phyloP scores from a whole-genome alignment of 1,140 invertebrate species.

The Stenopsyche tienmushanensis region DNA sequence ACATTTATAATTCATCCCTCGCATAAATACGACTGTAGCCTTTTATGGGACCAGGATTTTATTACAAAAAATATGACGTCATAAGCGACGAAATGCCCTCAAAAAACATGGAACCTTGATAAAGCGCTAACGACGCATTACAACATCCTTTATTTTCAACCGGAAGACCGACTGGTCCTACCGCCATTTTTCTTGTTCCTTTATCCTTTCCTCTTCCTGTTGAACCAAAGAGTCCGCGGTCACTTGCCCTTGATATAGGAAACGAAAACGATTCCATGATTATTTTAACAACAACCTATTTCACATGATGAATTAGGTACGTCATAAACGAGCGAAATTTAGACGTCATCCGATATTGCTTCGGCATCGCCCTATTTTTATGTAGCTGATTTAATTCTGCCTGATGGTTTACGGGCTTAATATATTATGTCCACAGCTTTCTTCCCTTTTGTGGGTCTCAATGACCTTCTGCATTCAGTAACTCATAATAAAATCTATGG shows the following conservation, averaged over 20 bases:
- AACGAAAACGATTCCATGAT: constrained; percentile 8
- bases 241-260: not conserved
- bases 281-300: constrained; percentile 14
- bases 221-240: not conserved
- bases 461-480: not conserved
- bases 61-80: too few relatives aligned
- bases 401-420: too few relatives aligned
- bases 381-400: too few relatives aligned
- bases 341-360: too few relatives aligned
- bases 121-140: constrained; percentile 24
- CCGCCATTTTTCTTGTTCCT: constrained; percentile 20
- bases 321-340: not conserved
- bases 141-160: constrained; percentile 15
- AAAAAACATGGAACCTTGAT: constrained; percentile 2
- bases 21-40: too few relatives aligned
- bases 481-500: constrained; percentile 15
- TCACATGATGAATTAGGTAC: not conserved
- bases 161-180: not conserved
- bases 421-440: not conserved
- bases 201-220: constrained; percentile 20
- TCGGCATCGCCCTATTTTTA: too few relatives aligned
- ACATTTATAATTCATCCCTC: too few relatives aligned
- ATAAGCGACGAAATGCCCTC: too few relatives aligned
- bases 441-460: not conserved
- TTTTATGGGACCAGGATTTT: too few relatives aligned